Evolutionary conservation across 2,888 invertebrate species (phyloP).

Genomic region (Lissocephala sabroskyi): DNA sequence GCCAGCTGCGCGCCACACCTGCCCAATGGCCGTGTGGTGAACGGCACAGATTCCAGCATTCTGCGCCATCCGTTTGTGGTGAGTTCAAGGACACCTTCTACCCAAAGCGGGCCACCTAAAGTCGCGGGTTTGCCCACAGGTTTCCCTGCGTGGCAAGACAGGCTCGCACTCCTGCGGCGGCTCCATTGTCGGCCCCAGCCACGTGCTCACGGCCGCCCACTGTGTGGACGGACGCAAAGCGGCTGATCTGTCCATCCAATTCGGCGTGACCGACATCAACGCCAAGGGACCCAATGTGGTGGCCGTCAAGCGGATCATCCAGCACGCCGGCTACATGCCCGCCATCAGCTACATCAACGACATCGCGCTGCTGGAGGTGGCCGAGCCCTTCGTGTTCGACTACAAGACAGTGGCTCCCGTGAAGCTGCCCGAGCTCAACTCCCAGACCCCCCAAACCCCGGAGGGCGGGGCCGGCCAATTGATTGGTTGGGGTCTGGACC

Average conservation of each 20-base stretch:
- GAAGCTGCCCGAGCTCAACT: conserved; percentile 45
- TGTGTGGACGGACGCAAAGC: conserved; percentile 37
- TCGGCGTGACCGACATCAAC: conserved; percentile 43
- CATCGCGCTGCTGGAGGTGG: conserved; percentile 69
- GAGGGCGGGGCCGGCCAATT: conserved; percentile 46
- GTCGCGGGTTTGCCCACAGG: conserved; percentile 16
- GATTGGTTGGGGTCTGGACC: conserved; percentile 64
- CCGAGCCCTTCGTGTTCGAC: conserved; percentile 49
- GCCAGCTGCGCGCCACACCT: conserved; percentile 28
- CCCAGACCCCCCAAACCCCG: conserved; percentile 45
- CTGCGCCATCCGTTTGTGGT: conserved; percentile 65
- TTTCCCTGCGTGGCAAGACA: conserved; percentile 47
- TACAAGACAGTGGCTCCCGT: conserved; percentile 52
- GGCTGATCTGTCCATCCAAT: conserved; percentile 45
- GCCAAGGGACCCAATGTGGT: conserved; percentile 48
- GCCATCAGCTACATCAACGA: conserved; percentile 67
- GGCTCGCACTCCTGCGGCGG: conserved; percentile 62
- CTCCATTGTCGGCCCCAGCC: conserved; percentile 49
- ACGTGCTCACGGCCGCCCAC: conserved; percentile 65
- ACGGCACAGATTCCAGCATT: conserved; percentile 57
- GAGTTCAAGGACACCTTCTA: too few relatives aligned
- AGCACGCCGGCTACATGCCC: conserved; percentile 63
- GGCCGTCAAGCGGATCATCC: conserved; percentile 51
- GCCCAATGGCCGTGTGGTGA: conserved; percentile 57
- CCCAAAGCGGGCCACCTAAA: too few relatives aligned